Conservation (phyloP, 2,113 vertebrate species). For the Paedocypris sp. region DNA sequence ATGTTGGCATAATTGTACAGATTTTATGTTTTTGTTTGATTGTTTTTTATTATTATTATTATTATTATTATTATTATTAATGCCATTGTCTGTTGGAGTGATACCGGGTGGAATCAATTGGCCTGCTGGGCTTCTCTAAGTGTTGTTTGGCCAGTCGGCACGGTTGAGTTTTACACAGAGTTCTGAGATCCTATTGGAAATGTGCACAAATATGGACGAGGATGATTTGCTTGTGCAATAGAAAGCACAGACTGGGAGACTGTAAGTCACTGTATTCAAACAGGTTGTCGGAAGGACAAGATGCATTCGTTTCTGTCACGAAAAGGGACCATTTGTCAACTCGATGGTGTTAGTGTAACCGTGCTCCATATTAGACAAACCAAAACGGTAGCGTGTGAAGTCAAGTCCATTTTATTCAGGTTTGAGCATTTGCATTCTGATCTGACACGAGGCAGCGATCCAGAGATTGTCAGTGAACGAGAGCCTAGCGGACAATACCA, state of each 20-base stretch:
- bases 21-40: constrained; percentile 12
- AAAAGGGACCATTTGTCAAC: constrained; percentile 35
- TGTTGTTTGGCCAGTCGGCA: constrained; percentile 15
- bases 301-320: constrained; percentile 13
- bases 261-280: constrained; percentile 15
- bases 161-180: neutral
- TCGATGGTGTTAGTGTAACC: constrained; percentile 25
- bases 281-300: constrained; percentile 12
- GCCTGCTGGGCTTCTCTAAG: constrained; percentile 7
- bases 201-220: neutral
- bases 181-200: neutral
- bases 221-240: constrained; percentile 12
- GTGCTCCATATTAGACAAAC: neutral
- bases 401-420: too few relatives aligned
- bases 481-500: constrained; percentile 58
- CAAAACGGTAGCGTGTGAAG: neutral
- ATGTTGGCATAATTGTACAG: constrained; percentile 20
- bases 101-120: constrained; percentile 3
- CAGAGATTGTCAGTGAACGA: constrained; percentile 34
- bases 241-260: constrained; percentile 6
- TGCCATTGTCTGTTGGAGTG: constrained; percentile 1
- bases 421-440: too few relatives aligned
- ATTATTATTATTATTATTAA: constrained; percentile 18
- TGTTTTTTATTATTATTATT: constrained; percentile 23
- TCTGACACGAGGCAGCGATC: too few relatives aligned